Evolutionary conservation across 1,140 invertebrate genomes (phyloP).

Genomic region (Plectrocnemia conspersa): DNA sequence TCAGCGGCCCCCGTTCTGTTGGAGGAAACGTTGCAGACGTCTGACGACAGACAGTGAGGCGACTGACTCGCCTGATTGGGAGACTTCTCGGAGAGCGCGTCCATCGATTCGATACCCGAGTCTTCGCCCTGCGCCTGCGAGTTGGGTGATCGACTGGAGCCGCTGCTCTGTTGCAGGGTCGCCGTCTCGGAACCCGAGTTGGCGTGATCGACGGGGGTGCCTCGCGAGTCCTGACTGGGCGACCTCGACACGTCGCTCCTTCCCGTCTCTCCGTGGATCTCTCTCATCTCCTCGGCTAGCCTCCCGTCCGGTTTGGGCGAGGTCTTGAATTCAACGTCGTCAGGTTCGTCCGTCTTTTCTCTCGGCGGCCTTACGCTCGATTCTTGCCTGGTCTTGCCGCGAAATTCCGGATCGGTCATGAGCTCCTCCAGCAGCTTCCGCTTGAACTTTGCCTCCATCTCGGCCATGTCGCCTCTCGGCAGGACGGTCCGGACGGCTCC

Average conservation of each 20-base stretch:
- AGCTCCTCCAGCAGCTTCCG: conserved; percentile 53
- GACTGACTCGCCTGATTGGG: conserved; percentile 74
- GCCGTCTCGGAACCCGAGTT: conserved; percentile 37
- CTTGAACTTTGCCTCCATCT: conserved; percentile 60
- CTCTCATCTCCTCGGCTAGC: conserved; percentile 14
- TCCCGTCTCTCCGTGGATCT: conserved; percentile 17
- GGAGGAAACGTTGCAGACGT: conserved; percentile 3
- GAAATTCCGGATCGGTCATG: conserved; percentile 35
- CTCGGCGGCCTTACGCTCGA: conserved; percentile 19
- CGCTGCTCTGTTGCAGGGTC: conserved; percentile 42
- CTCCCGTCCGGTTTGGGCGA: conserved; percentile 3
- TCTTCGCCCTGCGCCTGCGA: conserved; percentile 71
- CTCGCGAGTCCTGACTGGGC: conserved; percentile 29
- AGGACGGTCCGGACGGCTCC: conserved; percentile 27
- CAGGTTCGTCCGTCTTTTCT: conserved; percentile 25
- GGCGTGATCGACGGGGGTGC: conserved; percentile 37
- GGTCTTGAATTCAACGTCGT: conserved; percentile 24
- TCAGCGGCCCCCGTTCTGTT: conserved; percentile 19
- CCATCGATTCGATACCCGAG: conserved; percentile 90
- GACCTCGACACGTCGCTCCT: conserved; percentile 15
- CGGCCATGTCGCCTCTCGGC: conserved; percentile 48
- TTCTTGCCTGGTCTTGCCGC: conserved; percentile 10
- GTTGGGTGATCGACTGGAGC: conserved; percentile 49
- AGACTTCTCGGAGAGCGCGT: conserved; percentile 85
- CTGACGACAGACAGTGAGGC: conserved; percentile 42